Evolutionary conservation across 2,797 vertebrate genomes (phyloP).

Genomic region (Enteromius mattozi): DNA sequence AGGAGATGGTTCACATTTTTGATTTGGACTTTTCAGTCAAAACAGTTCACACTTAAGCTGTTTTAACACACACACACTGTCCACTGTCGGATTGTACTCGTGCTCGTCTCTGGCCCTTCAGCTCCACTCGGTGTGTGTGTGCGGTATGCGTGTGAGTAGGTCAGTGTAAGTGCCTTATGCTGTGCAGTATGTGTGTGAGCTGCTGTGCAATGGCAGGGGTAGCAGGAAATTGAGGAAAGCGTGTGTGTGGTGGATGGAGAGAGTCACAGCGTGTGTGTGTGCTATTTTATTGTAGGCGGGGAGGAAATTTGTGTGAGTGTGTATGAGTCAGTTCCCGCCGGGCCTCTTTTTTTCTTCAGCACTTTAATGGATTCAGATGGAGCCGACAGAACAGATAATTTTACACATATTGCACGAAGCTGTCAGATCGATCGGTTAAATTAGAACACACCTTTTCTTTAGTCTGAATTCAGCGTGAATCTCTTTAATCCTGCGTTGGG

Average conservation of each 20-base stretch:
- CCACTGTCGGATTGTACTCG: not conserved
- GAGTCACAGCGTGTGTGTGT: constrained; percentile 31
- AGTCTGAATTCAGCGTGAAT: not conserved
- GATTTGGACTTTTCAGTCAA: not conserved
- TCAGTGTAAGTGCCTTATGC: constrained; percentile 23
- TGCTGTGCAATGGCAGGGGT: constrained; percentile 51
- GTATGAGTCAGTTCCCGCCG: constrained; percentile 54
- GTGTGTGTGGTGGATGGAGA: constrained; percentile 37
- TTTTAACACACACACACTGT: not conserved
- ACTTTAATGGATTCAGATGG: constrained; percentile 38
- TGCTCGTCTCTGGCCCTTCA: not conserved
- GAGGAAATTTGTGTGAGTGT: constrained; percentile 42
- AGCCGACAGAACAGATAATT: constrained; percentile 21
- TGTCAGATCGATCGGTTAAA: constrained; percentile 6
- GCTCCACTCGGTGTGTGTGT: not conserved
- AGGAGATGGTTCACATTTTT: not conserved
- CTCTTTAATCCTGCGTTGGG: constrained; percentile 36
- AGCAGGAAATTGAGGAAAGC: constrained; percentile 24
- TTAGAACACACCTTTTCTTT: constrained; percentile 21
- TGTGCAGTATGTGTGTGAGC: constrained; percentile 45
- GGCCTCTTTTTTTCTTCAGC: constrained; percentile 17
- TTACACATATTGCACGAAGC: constrained; percentile 31
- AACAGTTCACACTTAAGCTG: not conserved
- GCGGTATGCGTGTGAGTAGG: constrained; percentile 20
- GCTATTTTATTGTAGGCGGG: constrained; percentile 8